phyloP scores from a whole-genome alignment of 2,888 invertebrate species.

The Psylliodes chrysocephalus region DNA sequence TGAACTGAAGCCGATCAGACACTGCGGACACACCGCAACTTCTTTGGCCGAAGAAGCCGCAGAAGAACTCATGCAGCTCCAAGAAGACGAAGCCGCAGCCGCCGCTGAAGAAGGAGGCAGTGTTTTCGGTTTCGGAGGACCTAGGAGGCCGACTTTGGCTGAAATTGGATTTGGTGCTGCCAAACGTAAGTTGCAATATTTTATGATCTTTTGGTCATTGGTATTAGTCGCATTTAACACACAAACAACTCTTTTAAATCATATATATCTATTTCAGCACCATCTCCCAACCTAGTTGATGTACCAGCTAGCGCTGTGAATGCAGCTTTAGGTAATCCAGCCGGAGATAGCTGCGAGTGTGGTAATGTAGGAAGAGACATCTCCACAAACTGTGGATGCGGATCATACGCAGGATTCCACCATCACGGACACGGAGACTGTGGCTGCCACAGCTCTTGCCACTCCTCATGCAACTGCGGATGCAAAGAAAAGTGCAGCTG shows the following conservation, averaged over 20 bases:
- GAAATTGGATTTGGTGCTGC: constrained; percentile 65
- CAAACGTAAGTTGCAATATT: constrained; percentile 51
- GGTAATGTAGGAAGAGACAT: not conserved
- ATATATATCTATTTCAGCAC: constrained; percentile 46
- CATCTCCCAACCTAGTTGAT: constrained; percentile 44
- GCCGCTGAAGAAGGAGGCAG: constrained; percentile 24
- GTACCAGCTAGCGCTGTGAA: constrained; percentile 33
- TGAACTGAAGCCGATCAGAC: constrained; percentile 60
- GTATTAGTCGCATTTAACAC: no score
- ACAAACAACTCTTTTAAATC: no score
- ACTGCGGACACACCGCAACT: constrained; percentile 12
- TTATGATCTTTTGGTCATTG: no score
- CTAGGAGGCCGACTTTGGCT: constrained; percentile 59
- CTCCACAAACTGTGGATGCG: constrained; percentile 17
- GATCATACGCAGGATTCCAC: not conserved
- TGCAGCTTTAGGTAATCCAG: not conserved
- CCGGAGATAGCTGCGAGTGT: not conserved
- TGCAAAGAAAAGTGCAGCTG: constrained; percentile 15
- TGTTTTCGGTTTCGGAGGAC: not conserved
- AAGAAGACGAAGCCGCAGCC: constrained; percentile 45
- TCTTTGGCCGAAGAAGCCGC: constrained; percentile 56
- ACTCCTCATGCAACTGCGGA: not conserved
- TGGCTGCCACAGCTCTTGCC: constrained; percentile 1
- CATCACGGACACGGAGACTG: not conserved
- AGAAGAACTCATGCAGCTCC: constrained; percentile 54